Percentiles rank a stretch among this genome's conserved stretches.
phyloP scores from a whole-genome alignment of 2,797 vertebrate species.

The Urocyon cinereoargenteus region DNA sequence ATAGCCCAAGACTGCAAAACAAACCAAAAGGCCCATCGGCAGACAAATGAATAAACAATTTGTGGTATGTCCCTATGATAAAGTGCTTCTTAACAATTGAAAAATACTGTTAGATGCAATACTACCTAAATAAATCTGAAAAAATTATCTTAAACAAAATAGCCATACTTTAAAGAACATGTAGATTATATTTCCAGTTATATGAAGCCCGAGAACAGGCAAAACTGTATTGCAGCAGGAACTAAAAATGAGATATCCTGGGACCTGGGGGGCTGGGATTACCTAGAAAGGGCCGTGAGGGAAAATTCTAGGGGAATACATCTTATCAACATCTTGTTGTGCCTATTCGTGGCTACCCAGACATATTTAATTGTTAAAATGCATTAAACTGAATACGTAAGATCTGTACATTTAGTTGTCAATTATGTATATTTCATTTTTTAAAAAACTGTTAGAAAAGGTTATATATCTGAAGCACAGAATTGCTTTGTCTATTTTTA shows the following conservation, averaged over 20 bases:
- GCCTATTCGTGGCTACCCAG: not conserved
- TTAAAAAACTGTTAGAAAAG: not conserved
- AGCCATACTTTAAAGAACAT: not conserved
- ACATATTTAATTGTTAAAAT: not conserved
- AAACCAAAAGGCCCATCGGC: not conserved
- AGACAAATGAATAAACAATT: not conserved
- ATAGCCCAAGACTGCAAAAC: not conserved
- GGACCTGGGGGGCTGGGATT: fast-evolving
- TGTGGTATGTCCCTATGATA: not conserved
- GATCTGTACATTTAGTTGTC: no score
- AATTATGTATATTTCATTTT: not conserved
- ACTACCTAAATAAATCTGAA: not conserved
- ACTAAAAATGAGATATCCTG: not conserved
- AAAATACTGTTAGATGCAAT: not conserved
- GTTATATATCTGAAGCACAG: not conserved
- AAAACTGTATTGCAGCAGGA: not conserved
- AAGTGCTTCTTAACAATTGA: not conserved
- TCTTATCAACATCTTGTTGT: not conserved
- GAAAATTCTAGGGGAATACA: not conserved
- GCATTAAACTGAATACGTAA: not conserved
- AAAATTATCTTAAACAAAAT: not conserved
- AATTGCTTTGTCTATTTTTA: not conserved
- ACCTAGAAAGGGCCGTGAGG: not conserved
- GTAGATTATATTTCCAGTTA: not conserved
- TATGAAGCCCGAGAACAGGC: not conserved